phyloP scores from a whole-genome alignment of 2,113 vertebrate species.

The Prietella phreatophila region DNA sequence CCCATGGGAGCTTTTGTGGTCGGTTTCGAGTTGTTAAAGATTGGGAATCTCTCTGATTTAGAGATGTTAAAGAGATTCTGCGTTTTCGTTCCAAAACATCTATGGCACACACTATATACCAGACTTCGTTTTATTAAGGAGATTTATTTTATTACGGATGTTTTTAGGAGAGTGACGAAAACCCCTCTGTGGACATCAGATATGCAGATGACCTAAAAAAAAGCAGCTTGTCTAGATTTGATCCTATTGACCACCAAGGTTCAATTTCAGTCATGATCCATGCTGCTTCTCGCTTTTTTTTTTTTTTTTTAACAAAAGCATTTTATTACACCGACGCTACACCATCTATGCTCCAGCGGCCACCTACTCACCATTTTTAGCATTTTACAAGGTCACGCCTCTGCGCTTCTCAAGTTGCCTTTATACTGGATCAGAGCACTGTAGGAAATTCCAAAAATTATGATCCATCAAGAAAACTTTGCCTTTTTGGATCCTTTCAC shows the following conservation, averaged over 20 bases:
- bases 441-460: constrained; percentile 42
- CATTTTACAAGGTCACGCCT: constrained; percentile 34
- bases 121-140: background rate
- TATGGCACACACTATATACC: background rate
- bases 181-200: background rate
- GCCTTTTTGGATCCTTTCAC: background rate
- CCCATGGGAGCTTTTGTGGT: background rate
- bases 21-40: background rate
- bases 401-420: constrained; percentile 36
- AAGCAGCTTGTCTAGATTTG: background rate
- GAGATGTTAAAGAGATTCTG: background rate
- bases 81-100: background rate
- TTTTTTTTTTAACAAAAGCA: background rate
- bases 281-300: background rate
- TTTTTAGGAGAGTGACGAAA: background rate
- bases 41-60: background rate
- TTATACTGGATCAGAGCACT: constrained; percentile 27
- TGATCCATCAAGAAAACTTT: constrained; percentile 2
- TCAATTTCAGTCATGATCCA: constrained; percentile 14
- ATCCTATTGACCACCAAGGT: background rate
- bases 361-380: constrained; percentile 33
- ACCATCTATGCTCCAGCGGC: constrained; percentile 5
- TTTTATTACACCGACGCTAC: constrained; percentile 40
- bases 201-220: background rate
- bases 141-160: background rate